Conservation (phyloP, 2,113 vertebrate species). For the Xiphophorus maculatus region DNA sequence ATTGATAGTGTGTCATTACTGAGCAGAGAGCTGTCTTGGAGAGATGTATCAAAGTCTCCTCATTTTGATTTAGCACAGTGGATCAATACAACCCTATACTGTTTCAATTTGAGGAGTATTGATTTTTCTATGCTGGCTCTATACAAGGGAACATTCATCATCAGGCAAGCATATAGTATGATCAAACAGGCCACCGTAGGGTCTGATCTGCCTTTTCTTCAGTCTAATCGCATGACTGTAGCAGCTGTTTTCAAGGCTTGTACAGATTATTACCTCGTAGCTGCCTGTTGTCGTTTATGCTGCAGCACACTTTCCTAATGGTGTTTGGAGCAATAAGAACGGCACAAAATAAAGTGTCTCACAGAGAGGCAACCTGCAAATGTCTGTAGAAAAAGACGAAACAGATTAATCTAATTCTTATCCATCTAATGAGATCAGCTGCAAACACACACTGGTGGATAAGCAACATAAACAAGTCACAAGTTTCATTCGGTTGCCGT, state of each 20-base stretch:
- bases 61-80: slow-evolving; percentile 90
- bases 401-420: background rate
- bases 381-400: slow-evolving; percentile 2
- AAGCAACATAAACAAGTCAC: slow-evolving; percentile 16
- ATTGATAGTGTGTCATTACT: slow-evolving; percentile 98
- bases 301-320: slow-evolving; percentile 22
- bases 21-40: slow-evolving; percentile 88
- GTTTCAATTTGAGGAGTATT: slow-evolving; percentile 99
- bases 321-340: slow-evolving; percentile 17
- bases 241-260: slow-evolving; percentile 41
- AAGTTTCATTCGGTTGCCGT: slow-evolving; percentile 5
- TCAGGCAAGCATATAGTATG: slow-evolving; percentile 84
- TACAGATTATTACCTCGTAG: slow-evolving; percentile 44
- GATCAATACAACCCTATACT: slow-evolving; percentile 99
- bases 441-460: slow-evolving; percentile 13
- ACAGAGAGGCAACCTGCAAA: slow-evolving; percentile 30
- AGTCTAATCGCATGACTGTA: slow-evolving; percentile 54
- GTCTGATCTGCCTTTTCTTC: slow-evolving; percentile 66
- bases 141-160: slow-evolving; percentile 91
- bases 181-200: slow-evolving; percentile 68
- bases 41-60: slow-evolving; percentile 94
- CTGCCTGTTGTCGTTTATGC: slow-evolving; percentile 5
- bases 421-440: slow-evolving; percentile 6
- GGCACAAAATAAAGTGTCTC: slow-evolving; percentile 2
- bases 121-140: slow-evolving; percentile 93